phyloP scores from a whole-genome alignment of 2,797 vertebrate species.

The Phyllotis vaccarum region DNA sequence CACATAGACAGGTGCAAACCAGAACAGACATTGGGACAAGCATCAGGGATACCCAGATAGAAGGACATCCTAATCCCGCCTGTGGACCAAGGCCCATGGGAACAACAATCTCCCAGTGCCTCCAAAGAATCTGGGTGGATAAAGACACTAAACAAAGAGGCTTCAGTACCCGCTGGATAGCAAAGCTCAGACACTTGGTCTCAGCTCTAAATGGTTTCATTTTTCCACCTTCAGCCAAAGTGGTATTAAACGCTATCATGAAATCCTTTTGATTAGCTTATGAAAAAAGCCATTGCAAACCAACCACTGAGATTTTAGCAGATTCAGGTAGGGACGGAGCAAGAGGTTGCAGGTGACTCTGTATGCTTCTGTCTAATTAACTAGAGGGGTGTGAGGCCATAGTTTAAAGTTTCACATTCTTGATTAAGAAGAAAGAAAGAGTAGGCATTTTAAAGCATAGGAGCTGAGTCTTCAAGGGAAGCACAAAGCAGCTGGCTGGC shows the following conservation, averaged over 20 bases:
- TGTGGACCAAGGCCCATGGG: not conserved
- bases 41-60: not conserved
- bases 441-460: slow-evolving; percentile 50
- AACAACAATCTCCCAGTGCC: not conserved
- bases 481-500: not conserved
- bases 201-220: not conserved
- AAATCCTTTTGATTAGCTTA: slow-evolving; percentile 48
- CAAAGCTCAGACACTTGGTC: not conserved
- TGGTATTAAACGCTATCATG: not conserved
- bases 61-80: not conserved
- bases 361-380: slow-evolving; percentile 37
- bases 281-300: not conserved
- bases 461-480: not conserved
- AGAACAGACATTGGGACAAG: not conserved
- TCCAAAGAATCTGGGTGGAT: not conserved
- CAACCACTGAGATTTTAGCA: slow-evolving; percentile 24
- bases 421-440: slow-evolving; percentile 16
- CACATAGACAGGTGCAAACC: not conserved
- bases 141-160: not conserved
- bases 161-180: not conserved
- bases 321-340: not conserved
- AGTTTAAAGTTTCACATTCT: slow-evolving; percentile 38
- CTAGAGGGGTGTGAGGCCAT: not conserved
- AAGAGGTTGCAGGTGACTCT: not conserved
- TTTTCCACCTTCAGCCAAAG: slow-evolving; percentile 6